phyloP scores from a whole-genome alignment of 1,140 invertebrate species.

The Aphaenogaster floridana region DNA sequence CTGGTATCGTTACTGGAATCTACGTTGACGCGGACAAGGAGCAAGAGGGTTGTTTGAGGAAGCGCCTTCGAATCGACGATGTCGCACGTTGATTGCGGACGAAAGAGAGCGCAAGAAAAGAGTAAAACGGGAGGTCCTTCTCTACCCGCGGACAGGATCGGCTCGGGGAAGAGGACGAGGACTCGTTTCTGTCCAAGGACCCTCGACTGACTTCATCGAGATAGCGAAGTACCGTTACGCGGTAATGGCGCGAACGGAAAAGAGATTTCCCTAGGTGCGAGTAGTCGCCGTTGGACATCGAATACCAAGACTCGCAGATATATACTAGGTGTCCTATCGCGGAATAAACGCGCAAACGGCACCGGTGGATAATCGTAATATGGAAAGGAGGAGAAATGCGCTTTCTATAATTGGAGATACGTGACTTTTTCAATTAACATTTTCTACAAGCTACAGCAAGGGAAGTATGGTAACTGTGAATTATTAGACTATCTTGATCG shows the following conservation, averaged over 20 bases:
- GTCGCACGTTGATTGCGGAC: conserved; percentile 49
- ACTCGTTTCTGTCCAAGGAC: conserved; percentile 64
- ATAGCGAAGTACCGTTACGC: conserved; percentile 69
- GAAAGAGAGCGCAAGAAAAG: conserved; percentile 45
- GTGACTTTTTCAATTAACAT: conserved; percentile 7
- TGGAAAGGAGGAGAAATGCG: neutral
- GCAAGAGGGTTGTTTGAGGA: conserved; percentile 48
- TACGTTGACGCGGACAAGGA: conserved; percentile 28
- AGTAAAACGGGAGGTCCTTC: conserved; percentile 38
- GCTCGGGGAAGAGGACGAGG: conserved; percentile 18
- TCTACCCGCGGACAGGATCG: conserved; percentile 11
- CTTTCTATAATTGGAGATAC: neutral
- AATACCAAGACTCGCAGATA: conserved; percentile 32
- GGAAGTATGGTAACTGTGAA: neutral
- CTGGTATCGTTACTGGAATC: conserved; percentile 36
- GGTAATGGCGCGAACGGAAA: conserved; percentile 72
- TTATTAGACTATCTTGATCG: neutral
- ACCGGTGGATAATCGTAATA: conserved; percentile 6
- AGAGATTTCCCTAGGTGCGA: conserved; percentile 69
- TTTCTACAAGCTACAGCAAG: neutral
- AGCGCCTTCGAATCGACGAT: conserved; percentile 51
- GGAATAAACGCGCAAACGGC: conserved; percentile 43
- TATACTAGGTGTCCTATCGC: conserved; percentile 42
- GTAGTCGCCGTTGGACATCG: conserved; percentile 53
- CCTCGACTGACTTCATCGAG: conserved; percentile 66